These are phyloP conservation scores for Arctopsyche grandis DNA, from an alignment of 1,140 invertebrate genomes.

Conservation along the genomic window DNA sequence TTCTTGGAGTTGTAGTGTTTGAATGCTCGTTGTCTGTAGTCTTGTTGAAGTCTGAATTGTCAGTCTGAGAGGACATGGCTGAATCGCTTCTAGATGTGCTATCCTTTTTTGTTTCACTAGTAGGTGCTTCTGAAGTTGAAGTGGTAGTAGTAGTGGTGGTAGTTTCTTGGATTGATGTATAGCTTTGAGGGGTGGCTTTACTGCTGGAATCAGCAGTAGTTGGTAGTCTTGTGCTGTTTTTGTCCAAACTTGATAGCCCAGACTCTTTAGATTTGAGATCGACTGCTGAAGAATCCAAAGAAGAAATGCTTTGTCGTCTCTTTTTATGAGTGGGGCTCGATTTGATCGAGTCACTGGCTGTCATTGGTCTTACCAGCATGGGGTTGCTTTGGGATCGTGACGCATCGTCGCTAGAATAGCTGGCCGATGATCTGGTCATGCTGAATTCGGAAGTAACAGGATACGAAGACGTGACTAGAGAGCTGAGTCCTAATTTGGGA, in stretches of 20 bases:
- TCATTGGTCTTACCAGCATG: slow-evolving; percentile 37
- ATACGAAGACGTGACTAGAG: slow-evolving; percentile 51
- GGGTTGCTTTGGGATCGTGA: slow-evolving; percentile 42
- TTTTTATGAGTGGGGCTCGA: slow-evolving; percentile 40
- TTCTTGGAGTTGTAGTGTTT: slow-evolving; percentile 16
- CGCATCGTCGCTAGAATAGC: slow-evolving; percentile 52
- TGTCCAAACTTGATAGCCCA: slow-evolving; percentile 19
- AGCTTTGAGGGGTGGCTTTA: slow-evolving; percentile 5
- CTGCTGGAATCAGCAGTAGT: slow-evolving; percentile 27
- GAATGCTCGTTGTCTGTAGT: slow-evolving; percentile 40
- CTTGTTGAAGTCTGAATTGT: slow-evolving; percentile 36
- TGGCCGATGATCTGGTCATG: slow-evolving; percentile 48
- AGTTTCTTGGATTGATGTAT: slow-evolving; percentile 28
- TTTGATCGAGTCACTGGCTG: slow-evolving; percentile 36
- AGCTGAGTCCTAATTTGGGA: slow-evolving; percentile 53
- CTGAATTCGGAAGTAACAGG: slow-evolving; percentile 43
- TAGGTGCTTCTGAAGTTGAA: slow-evolving; percentile 12
- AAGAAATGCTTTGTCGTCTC: slow-evolving; percentile 50
- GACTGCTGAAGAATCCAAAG: slow-evolving; percentile 48
- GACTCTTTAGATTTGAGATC: slow-evolving; percentile 43
- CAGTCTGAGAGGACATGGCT: slow-evolving; percentile 48
- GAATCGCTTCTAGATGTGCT: slow-evolving; percentile 49
- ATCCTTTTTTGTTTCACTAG: slow-evolving; percentile 27
- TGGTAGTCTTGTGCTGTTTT: background rate
- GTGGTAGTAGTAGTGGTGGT: slow-evolving; percentile 42